Conservation (phyloP, 2,113 vertebrate species). For the Eudyptes chrysolophus region DNA sequence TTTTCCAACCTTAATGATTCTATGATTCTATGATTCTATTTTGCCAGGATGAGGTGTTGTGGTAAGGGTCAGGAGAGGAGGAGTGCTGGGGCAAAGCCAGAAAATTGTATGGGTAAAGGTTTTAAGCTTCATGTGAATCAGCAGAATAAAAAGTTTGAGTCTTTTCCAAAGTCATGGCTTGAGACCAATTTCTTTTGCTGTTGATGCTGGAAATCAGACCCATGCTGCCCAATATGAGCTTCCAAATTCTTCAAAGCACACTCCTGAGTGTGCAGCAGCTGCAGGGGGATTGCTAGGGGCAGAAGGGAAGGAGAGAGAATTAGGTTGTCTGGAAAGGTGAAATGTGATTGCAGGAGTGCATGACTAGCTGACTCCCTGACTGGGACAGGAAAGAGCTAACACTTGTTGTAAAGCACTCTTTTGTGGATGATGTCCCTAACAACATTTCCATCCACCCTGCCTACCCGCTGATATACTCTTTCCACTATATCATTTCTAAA, state of each 20-base stretch:
- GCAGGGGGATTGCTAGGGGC: neutral
- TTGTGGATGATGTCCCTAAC: neutral
- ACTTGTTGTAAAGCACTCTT: neutral
- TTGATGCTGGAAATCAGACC: neutral
- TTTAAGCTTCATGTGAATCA: neutral
- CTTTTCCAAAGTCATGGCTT: neutral
- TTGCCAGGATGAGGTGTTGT: neutral
- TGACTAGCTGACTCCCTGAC: neutral
- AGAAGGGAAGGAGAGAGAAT: neutral
- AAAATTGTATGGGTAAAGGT: neutral
- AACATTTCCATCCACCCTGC: neutral
- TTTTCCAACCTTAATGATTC: too few relatives aligned
- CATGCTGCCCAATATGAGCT: neutral
- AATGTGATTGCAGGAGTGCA: neutral
- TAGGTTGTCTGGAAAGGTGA: neutral
- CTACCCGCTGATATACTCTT: accelerated
- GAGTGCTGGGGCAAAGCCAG: neutral
- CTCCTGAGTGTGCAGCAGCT: neutral
- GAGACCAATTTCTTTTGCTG: neutral
- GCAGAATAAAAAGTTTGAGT: neutral
- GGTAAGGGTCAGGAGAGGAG: neutral
- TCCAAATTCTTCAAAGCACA: neutral
- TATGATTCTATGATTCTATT: neutral
- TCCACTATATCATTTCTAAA: neutral
- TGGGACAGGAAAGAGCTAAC: neutral